A percentile compares a stretch with the other conserved stretches of the same genome.
These are phyloP conservation scores for Cheilosia pagana DNA, from an alignment of 2,888 invertebrate species.

Conservation along the genomic window DNA sequence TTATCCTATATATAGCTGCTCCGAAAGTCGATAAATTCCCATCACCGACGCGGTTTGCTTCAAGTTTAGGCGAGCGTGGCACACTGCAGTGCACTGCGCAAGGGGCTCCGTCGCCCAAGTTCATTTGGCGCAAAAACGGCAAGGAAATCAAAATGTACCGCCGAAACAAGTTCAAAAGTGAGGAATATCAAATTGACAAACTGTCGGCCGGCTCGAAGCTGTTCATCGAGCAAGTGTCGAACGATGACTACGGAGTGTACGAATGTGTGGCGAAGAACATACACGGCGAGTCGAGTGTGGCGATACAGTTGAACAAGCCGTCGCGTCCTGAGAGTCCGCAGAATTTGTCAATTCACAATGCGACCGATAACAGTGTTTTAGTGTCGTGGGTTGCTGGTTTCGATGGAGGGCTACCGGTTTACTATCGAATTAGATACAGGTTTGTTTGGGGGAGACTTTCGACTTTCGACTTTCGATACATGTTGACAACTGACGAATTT, in stretches of 20 bases:
- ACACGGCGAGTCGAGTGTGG: constrained; percentile 80
- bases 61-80: constrained; percentile 80
- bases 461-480: not conserved
- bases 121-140: constrained; percentile 81
- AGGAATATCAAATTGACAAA: constrained; percentile 79
- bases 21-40: constrained; percentile 81
- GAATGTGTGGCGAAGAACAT: constrained; percentile 81
- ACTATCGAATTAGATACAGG: constrained; percentile 80
- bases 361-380: constrained; percentile 79
- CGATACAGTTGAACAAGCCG: constrained; percentile 80
- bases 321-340: constrained; percentile 80
- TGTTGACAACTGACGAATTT: not conserved
- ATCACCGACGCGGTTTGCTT: constrained; percentile 79
- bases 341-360: constrained; percentile 79
- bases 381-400: constrained; percentile 80
- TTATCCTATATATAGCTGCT: constrained; percentile 78
- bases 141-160: constrained; percentile 81
- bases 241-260: constrained; percentile 81
- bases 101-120: constrained; percentile 80
- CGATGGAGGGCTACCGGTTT: constrained; percentile 81
- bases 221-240: constrained; percentile 80
- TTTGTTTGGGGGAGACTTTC: not conserved
- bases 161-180: constrained; percentile 79
- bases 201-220: constrained; percentile 79
- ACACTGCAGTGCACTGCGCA: constrained; percentile 79